Evolutionary conservation across 2,113 vertebrate species (phyloP), one percentile per base, ranked within the genome.

Genomic region (Nematolebias whitei): DNA sequence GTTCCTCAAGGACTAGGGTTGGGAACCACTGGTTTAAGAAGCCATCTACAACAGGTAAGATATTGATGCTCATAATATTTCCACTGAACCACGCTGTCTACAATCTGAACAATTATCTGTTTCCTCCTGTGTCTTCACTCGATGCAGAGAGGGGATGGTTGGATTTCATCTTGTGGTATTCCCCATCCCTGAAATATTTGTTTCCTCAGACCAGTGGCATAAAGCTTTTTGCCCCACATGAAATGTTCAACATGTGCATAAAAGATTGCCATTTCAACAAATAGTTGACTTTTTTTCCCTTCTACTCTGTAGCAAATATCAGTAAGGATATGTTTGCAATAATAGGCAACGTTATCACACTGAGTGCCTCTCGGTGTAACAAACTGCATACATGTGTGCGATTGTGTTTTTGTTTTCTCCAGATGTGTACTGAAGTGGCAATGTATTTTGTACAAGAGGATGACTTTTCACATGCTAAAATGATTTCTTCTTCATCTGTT

Each of bases 311-410:
- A 93, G 93, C 92, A 92, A 92, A 86, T 90, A 87, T 88, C 80
- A 86, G 77, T 88, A 80, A 78, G 81, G 91, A 87, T 85, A 90
- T 86, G 86, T 88, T 92, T 63, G 92, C 92, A 93, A 93, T 93
- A 93, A 94, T 87, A 81, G 71, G 80, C 83, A 76, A 83, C 81
- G 84, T 87, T 47, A 85, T 90, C 84, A 89, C 85, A 87, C 91
- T 90, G 91, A 91, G 90, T 90, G 86, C 89, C 88, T 91, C 90
- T 93, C 89, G 88, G 93, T 91, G 90, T 88, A 87, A 84, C 83
- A 87, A 83, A 83, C 92, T 89, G 87, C 88, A 91, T 86, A 89
- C 78, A 76, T 82, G 82, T 90, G 26, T 29, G 26, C 26, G 26
- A 4, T 3, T 29, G 26, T 81, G 6, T 29, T 49, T 49, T 29